Conservation (phyloP, 2,113 vertebrate species). For the Phylloscopus trochiloides region DNA sequence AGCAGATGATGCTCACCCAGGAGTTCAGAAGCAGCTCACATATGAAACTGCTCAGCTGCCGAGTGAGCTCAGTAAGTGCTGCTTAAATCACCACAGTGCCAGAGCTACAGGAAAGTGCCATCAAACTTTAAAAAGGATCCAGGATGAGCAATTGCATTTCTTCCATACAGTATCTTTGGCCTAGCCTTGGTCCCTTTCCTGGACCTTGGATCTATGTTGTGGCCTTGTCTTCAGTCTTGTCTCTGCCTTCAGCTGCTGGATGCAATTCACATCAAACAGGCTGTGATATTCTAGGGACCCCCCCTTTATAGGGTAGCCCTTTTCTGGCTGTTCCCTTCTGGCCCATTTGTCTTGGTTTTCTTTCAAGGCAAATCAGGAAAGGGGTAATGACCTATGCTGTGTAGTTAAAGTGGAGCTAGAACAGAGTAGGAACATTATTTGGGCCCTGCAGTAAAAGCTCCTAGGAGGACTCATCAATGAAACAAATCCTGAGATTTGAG, state of each 20-base stretch:
- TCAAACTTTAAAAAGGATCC: background rate
- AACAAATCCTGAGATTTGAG: background rate
- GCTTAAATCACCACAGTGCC: background rate
- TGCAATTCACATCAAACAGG: background rate
- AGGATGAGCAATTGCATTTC: background rate
- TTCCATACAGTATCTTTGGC: fast-evolving
- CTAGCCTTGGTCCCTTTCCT: background rate
- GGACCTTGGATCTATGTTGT: background rate
- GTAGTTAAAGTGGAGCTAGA: background rate
- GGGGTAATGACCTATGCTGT: background rate
- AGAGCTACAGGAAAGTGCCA: background rate
- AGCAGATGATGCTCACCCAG: background rate
- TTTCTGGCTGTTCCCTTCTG: background rate
- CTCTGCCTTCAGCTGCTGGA: background rate
- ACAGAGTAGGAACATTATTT: background rate
- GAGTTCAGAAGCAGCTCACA: background rate
- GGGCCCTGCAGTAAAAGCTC: background rate
- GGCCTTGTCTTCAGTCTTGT: background rate
- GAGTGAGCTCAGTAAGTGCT: background rate
- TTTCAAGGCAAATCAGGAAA: background rate
- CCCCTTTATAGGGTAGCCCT: background rate
- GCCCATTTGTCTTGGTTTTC: background rate
- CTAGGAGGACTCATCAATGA: background rate
- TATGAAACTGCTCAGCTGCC: background rate
- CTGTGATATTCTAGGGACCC: background rate